Conservation (phyloP, 2,797 vertebrate species). For the Alauda arvensis region DNA sequence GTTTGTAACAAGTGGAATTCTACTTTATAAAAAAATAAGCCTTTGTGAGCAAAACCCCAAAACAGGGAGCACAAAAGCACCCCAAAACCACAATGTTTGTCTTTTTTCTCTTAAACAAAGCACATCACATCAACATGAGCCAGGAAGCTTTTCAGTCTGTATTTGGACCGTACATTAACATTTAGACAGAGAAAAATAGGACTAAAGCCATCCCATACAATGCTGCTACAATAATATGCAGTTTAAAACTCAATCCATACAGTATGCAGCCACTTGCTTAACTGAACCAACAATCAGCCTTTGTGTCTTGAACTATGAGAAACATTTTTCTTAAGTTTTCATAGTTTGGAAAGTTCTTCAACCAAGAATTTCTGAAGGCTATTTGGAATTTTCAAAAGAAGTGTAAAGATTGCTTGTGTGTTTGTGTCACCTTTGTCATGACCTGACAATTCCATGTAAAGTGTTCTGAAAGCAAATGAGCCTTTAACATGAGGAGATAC, state of each 20-base stretch:
- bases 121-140: conserved; percentile 54
- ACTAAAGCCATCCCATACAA: background rate
- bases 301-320: conserved; percentile 5
- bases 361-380: conserved; percentile 46
- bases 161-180: background rate
- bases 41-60: conserved; percentile 53
- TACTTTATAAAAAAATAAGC: conserved; percentile 64
- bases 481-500: background rate
- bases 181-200: background rate
- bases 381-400: background rate
- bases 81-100: conserved; percentile 49
- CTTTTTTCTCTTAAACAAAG: conserved; percentile 47
- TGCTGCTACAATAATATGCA: background rate
- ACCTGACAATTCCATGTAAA: background rate
- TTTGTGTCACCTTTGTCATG: background rate
- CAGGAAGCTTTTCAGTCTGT: conserved; percentile 35
- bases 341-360: conserved; percentile 40
- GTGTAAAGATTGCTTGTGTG: background rate
- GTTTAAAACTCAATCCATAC: background rate
- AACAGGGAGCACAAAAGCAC: conserved; percentile 33
- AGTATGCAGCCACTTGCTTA: background rate
- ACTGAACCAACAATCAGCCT: background rate
- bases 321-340: background rate
- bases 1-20: conserved; percentile 62
- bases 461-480: conserved; percentile 29